Evolutionary conservation across 1,140 invertebrate species (phyloP).

Genomic region (Helicoverpa armigera): DNA sequence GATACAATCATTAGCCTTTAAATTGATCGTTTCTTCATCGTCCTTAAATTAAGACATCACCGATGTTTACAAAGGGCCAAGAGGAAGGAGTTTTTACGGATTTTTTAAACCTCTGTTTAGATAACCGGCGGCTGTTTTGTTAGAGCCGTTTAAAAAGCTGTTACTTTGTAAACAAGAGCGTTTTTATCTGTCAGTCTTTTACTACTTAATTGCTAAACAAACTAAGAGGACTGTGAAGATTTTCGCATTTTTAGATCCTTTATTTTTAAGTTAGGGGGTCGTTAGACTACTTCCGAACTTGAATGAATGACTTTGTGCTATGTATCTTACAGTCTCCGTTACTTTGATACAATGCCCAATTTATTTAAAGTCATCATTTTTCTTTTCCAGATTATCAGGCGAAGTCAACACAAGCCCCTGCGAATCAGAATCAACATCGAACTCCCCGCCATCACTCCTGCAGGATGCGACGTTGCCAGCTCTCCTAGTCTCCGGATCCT

Average conservation of each 20-base stretch:
- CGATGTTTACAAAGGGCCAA: slow-evolving; percentile 57
- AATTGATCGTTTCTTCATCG: slow-evolving; percentile 16
- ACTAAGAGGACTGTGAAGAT: not conserved
- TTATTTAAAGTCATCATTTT: slow-evolving; percentile 1
- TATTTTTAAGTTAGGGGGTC: not conserved
- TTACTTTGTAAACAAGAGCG: slow-evolving; percentile 40
- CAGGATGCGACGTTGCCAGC: slow-evolving; percentile 82
- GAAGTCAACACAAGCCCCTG: slow-evolving; percentile 81
- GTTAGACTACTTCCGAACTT: too few species aligned
- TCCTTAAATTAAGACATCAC: slow-evolving; percentile 74
- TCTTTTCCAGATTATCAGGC: slow-evolving; percentile 72
- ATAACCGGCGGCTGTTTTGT: slow-evolving; percentile 36
- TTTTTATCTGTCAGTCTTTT: slow-evolving; percentile 56
- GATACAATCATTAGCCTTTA: slow-evolving; percentile 3
- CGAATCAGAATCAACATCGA: slow-evolving; percentile 81
- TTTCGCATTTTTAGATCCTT: not conserved
- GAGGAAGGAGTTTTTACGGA: slow-evolving; percentile 35
- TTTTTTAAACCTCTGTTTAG: slow-evolving; percentile 28
- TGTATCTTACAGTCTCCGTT: too few species aligned
- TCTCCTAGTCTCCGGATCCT: slow-evolving; percentile 80
- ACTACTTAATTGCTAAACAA: slow-evolving; percentile 62
- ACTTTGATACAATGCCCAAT: too few species aligned
- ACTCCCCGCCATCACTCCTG: slow-evolving; percentile 79
- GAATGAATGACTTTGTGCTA: too few species aligned
- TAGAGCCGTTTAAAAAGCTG: slow-evolving; percentile 38